Percentiles rank a stretch among this genome's conserved stretches.
Evolutionary conservation across 2,113 vertebrate genomes (phyloP).

Genomic region (Tauraco erythrolophus): DNA sequence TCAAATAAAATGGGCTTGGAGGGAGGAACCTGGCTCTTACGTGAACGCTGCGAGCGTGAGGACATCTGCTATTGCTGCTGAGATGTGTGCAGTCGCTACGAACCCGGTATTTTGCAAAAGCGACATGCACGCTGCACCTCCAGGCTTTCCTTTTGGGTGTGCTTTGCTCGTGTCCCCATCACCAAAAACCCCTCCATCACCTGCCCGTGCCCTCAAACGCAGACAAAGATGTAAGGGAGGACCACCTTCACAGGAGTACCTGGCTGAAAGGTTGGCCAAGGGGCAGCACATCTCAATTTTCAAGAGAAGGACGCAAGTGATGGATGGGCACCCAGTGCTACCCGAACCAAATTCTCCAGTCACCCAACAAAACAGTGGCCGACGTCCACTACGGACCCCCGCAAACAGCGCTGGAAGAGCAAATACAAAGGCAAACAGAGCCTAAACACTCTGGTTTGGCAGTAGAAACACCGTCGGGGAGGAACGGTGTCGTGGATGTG

Average conservation of each 20-base stretch:
- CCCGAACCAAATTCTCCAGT: not conserved
- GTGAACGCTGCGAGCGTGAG: rapidly evolving
- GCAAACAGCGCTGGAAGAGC: not conserved
- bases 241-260: too few species aligned
- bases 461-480: rapidly evolving
- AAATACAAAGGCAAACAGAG: not conserved
- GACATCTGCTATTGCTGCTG: not conserved
- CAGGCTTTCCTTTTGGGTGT: not conserved
- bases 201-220: not conserved
- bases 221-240: rapidly evolving
- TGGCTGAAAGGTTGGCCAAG: not conserved
- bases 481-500: not conserved
- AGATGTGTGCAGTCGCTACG: not conserved
- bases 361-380: rapidly evolving
- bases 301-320: not conserved
- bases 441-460: not conserved
- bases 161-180: not conserved
- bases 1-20: not conserved
- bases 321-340: not conserved
- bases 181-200: not conserved
- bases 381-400: not conserved
- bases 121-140: rapidly evolving
- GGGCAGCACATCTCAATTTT: not conserved
- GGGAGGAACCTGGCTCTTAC: not conserved
- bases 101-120: not conserved